Conservation (phyloP, 2,888 invertebrate species). For the Melikaiella ostensackeni region DNA sequence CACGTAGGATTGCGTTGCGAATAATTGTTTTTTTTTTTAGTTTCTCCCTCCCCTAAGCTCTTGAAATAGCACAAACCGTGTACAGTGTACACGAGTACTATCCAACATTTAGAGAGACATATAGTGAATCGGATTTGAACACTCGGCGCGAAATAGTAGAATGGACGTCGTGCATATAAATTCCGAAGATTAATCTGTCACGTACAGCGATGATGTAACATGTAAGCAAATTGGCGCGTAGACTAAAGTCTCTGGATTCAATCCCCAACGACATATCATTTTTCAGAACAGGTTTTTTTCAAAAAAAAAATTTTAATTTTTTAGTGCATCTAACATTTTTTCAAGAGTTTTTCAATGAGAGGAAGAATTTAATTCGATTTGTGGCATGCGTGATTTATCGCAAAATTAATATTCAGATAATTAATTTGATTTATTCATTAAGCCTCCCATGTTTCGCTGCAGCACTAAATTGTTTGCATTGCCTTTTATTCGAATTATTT, state of each 20-base stretch:
- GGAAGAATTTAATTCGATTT: background rate
- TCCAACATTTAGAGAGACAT: slow-evolving; percentile 32
- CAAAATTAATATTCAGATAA: slow-evolving; percentile 2
- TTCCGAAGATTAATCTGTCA: slow-evolving; percentile 40
- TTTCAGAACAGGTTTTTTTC: background rate
- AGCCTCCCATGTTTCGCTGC: background rate
- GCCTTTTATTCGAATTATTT: background rate
- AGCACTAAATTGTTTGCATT: background rate
- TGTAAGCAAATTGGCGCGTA: slow-evolving; percentile 36
- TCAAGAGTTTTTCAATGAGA: background rate
- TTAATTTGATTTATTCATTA: background rate
- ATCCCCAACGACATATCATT: background rate
- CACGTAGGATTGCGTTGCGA: background rate
- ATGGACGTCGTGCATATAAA: slow-evolving; percentile 40
- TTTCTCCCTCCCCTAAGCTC: background rate
- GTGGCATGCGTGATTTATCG: background rate
- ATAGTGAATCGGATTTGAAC: slow-evolving; percentile 36
- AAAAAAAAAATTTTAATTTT: background rate
- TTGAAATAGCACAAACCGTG: slow-evolving; percentile 28
- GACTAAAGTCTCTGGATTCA: slow-evolving; percentile 21
- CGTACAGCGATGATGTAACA: slow-evolving; percentile 37
- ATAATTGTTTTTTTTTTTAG: slow-evolving; percentile 19
- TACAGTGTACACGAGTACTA: slow-evolving; percentile 37
- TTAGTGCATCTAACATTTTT: background rate
- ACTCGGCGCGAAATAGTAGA: slow-evolving; percentile 39